Evolutionary conservation across 2,797 vertebrate species (phyloP).

Genomic region (Hemibagrus guttatus): DNA sequence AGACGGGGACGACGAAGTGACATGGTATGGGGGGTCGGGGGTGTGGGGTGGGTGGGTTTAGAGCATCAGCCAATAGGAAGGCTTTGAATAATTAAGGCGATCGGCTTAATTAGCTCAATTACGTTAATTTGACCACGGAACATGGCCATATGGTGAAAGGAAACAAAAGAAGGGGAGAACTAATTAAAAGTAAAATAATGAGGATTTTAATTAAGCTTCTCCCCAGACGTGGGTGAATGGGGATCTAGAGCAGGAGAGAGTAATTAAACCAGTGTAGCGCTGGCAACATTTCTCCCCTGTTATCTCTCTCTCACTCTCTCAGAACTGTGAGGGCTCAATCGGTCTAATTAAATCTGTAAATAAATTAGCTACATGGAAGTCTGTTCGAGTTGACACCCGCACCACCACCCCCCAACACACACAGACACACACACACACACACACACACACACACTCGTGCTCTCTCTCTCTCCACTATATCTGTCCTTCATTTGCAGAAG

Average conservation of each 20-base stretch:
- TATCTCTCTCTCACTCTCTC: conserved; percentile 54
- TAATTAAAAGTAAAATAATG: conserved; percentile 89
- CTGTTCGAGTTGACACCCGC: conserved; percentile 73
- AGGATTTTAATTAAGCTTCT: conserved; percentile 86
- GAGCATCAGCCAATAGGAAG: conserved; percentile 75
- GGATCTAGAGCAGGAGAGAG: conserved; percentile 65
- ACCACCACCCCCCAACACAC: conserved; percentile 53
- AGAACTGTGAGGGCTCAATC: conserved; percentile 64
- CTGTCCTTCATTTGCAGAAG: conserved; percentile 46
- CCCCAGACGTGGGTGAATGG: conserved; percentile 78
- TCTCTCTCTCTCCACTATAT: conserved; percentile 37
- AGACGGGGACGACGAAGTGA: conserved; percentile 57
- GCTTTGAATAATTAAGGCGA: conserved; percentile 90
- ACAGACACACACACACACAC: conserved; percentile 6
- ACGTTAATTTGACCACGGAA: conserved; percentile 88
- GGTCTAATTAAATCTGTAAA: conserved; percentile 74
- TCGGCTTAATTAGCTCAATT: conserved; percentile 90
- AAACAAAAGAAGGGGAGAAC: conserved; percentile 84
- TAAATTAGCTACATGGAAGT: conserved; percentile 72
- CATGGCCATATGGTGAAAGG: conserved; percentile 82
- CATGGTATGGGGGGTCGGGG: conserved; percentile 51
- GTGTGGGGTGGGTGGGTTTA: background rate
- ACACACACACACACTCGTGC: background rate
- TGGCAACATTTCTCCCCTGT: conserved; percentile 67
- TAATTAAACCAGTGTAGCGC: conserved; percentile 70